Evolutionary conservation across 2,113 vertebrate species (phyloP), one percentile per base, ranked within the genome.

Genomic region (Callopanchax toddi): DNA sequence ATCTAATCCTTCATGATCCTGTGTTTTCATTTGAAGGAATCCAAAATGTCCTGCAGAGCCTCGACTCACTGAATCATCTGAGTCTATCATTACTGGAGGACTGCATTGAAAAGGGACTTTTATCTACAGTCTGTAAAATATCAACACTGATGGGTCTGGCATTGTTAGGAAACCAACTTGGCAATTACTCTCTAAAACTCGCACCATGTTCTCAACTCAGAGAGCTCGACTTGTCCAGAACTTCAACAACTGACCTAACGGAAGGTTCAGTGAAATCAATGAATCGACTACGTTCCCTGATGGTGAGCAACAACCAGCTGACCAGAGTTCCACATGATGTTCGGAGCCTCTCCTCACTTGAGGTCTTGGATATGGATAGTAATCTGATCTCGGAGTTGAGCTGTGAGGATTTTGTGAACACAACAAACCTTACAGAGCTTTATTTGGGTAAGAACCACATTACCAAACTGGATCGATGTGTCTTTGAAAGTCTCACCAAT

Each of bases 321-420:
- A 17, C 23, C 10, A 59, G 6, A 20, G 70, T 79, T 34, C 76
- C 76, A 1, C 3, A 40, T 12, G 76, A 68, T 26, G 50, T 79
- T 16, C 20, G 25, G 6, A 50, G 2, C 26, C 50, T 74, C 12
- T 23, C 22, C 13, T 60, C 39, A 10, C 12, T 79, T 13, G n/a
- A 60, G 26, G 25, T 74, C 21, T 66, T 79, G 12, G 5, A 42
- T 15, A 8, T 79, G 26, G 8, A 16, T 0, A 0, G 0, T 7
- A 79, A 79, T 36, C 0, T 2, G 0, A 60, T 79, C 6, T 48
- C n/a, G 0, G 1, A 52, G 0, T 34, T 74, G 18, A 20, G 12
- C 15, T 70, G 76, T 42, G 51, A 74, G 1, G 74, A 50, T 39
- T 74, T 79, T 17, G 6, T 7, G 0, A 36, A 70, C 51, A 26